Conservation (phyloP, 1,140 invertebrate genomes). For the Drosophila gunungcola region DNA sequence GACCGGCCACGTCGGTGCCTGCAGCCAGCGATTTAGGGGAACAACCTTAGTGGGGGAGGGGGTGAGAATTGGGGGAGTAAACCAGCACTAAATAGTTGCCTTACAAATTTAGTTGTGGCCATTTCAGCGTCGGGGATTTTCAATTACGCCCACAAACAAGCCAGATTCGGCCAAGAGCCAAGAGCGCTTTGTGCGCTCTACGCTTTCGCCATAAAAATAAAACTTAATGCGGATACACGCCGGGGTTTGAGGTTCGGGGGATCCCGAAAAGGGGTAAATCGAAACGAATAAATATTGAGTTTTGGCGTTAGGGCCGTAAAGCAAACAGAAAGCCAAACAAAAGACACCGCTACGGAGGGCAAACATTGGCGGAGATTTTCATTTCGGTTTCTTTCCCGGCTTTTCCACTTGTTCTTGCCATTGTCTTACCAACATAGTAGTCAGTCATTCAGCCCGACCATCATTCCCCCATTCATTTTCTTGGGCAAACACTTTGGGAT, state of each 20-base stretch:
- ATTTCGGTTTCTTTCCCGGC: constrained; percentile 36
- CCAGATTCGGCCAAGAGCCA: constrained; percentile 6
- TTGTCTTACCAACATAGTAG: constrained; percentile 49
- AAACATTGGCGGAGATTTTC: constrained; percentile 66
- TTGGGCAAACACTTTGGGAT: constrained; percentile 33
- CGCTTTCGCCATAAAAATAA: constrained; percentile 74
- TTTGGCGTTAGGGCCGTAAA: constrained; percentile 67
- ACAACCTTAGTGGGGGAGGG: constrained; percentile 5
- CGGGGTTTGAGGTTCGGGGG: neutral
- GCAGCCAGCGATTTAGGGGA: constrained; percentile 56
- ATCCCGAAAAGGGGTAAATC: constrained; percentile 45
- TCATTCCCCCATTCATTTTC: constrained; percentile 40
- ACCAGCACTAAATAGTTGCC: constrained; percentile 74
- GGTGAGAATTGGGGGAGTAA: neutral
- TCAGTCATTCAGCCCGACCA: constrained; percentile 43
- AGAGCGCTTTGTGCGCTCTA: constrained; percentile 30
- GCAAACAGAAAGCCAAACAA: constrained; percentile 62
- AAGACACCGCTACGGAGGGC: constrained; percentile 29
- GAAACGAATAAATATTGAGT: constrained; percentile 80
- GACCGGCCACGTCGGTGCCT: constrained; percentile 23
- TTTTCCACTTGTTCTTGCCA: constrained; percentile 50
- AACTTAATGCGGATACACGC: constrained; percentile 66
- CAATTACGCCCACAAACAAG: constrained; percentile 72
- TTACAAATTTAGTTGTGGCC: constrained; percentile 70
- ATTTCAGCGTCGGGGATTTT: constrained; percentile 56